phyloP scores from a whole-genome alignment of 2,113 vertebrate species.

The Coracopsis vasa region DNA sequence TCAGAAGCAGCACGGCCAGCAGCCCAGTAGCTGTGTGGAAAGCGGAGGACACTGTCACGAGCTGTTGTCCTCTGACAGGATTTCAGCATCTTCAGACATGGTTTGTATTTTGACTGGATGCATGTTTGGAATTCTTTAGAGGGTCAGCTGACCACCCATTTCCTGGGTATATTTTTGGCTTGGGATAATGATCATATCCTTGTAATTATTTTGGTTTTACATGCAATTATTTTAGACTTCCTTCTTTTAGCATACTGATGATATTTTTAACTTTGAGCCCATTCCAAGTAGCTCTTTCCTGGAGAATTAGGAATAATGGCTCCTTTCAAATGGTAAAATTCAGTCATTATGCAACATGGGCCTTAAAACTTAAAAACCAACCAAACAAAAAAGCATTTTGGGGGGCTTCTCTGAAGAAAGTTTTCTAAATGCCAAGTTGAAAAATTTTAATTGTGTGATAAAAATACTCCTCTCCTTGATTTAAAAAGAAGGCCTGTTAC shows the following conservation, averaged over 20 bases:
- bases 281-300: not conserved
- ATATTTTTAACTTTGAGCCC: not conserved
- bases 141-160: not conserved
- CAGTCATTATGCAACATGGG: not conserved
- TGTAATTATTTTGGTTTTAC: slow-evolving; percentile 27
- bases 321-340: not conserved
- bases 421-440: not conserved
- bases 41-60: not conserved
- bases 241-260: not conserved
- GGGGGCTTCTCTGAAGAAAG: not conserved
- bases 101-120: not conserved
- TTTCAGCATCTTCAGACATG: not conserved
- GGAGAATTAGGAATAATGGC: not conserved
- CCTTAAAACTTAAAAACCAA: not conserved
- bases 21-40: not conserved
- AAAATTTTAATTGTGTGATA: not conserved
- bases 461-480: not conserved
- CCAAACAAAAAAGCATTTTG: not conserved
- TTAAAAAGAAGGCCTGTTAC: not conserved
- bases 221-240: not conserved
- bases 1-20: accelerated
- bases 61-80: not conserved
- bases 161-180: not conserved
- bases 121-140: slow-evolving; percentile 32
- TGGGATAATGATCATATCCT: not conserved